Base-by-base conservation (phyloP, 2,113 vertebrate genomes). In the Trematocara marginatum region DNA sequence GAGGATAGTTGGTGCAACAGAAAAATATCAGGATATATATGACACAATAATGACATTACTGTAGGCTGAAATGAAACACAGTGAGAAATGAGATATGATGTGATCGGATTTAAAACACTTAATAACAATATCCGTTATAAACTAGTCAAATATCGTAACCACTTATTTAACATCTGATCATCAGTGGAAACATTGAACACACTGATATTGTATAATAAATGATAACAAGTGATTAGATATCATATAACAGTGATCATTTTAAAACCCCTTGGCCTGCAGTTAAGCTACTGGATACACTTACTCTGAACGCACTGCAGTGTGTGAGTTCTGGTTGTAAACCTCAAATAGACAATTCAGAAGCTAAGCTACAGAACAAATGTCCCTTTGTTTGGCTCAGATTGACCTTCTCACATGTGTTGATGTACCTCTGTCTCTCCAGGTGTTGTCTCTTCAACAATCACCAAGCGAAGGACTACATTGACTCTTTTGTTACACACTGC, bases 401-500 rank as follows among this genome's bases (percentile, higher is more conserved):
- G 6, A 64, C 12, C 11, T 35, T 29, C 26, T 47, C 49, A 9
- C 69, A 40, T 71, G 40, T 78, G 20, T 78, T 29, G 23, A 45
- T 89, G 64, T 76, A 15, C 53, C 23, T 56, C 5, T 64, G 4
- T 93, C 54, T 82, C 94, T 94, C 18, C 90, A 99, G 99, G 89
- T 99, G 98, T 93, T 99, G 97, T 92, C 95, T 99, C 34, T 99
- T 99, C 88, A 99, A 99, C 93, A 99, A 98, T 93, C 98, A 98
- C 91, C 99, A 99, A 92, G 99, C 99, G 18, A 99, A 99, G 95
- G 99, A 99, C 94, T 99, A 98, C 96, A 99, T 99, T 61, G 99
- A 99, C 92, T 99, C 98, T 34, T 99, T 99, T 94, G 98, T 99
- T 80, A 98, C 98, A 23, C 99, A 99, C 84, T 99, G 98, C 79